Evolutionary conservation across 1,140 invertebrate species (phyloP).

Genomic region (Ceratina calcarata): DNA sequence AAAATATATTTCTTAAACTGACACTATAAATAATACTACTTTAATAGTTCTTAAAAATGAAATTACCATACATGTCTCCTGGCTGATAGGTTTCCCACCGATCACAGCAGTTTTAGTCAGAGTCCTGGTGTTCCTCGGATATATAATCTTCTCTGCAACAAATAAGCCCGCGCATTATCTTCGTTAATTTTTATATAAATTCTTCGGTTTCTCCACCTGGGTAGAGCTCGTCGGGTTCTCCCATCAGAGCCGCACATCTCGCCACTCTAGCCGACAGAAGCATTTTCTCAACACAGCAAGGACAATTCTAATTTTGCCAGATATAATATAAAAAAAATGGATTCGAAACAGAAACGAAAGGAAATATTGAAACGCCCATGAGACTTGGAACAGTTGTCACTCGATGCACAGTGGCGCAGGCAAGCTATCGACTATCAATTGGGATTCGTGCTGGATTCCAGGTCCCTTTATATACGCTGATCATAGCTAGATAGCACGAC

Average conservation of each 20-base stretch:
- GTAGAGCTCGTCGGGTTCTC: constrained; percentile 75
- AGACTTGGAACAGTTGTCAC: constrained; percentile 37
- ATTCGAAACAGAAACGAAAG: background rate
- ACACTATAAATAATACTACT: too few relatives aligned
- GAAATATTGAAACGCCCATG: background rate
- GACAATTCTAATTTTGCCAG: background rate
- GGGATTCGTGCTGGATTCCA: constrained; percentile 47
- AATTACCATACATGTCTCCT: constrained; percentile 84
- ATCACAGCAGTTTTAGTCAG: constrained; percentile 73
- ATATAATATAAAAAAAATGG: background rate
- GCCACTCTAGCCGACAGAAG: constrained; percentile 72
- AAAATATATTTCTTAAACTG: too few relatives aligned
- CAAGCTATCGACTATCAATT: constrained; percentile 60
- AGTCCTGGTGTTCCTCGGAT: constrained; percentile 77
- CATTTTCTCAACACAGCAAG: constrained; percentile 56
- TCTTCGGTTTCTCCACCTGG: constrained; percentile 65
- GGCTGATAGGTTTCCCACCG: constrained; percentile 85
- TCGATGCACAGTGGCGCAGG: constrained; percentile 5
- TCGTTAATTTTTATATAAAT: background rate
- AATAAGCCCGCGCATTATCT: background rate
- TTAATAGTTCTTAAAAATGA: background rate
- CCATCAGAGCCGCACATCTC: constrained; percentile 74
- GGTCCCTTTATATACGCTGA: constrained; percentile 68
- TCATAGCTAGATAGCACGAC: constrained; percentile 44
- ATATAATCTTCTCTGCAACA: constrained; percentile 80